These are phyloP conservation scores for Odontophorus gujanensis DNA, from an alignment of 2,113 vertebrate species.

Conservation along the genomic window DNA sequence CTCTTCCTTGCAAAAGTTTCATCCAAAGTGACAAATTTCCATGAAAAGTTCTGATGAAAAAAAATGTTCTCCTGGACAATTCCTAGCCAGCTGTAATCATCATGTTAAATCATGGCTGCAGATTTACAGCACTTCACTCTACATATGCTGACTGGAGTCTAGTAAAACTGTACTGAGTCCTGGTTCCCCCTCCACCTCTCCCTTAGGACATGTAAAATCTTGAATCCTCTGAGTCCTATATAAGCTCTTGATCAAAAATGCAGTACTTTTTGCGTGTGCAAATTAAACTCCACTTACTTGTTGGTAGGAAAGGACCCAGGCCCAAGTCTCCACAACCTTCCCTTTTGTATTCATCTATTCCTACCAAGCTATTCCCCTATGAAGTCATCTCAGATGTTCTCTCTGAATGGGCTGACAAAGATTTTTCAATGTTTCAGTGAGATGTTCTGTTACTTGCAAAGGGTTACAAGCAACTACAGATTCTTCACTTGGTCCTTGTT, in stretches of 20 bases:
- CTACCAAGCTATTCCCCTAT: neutral
- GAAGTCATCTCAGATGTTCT: neutral
- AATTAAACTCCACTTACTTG: neutral
- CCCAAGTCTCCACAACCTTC: neutral
- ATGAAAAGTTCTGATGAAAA: slow-evolving; percentile 44
- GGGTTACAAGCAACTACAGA: slow-evolving; percentile 15
- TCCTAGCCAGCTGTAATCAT: slow-evolving; percentile 56
- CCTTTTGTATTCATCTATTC: neutral
- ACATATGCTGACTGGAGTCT: slow-evolving; percentile 27
- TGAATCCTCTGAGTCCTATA: slow-evolving; percentile 5
- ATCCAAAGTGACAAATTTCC: slow-evolving; percentile 45
- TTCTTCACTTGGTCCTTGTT: neutral
- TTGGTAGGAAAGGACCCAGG: neutral
- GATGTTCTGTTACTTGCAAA: neutral
- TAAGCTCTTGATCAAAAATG: slow-evolving; percentile 22
- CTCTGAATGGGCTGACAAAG: neutral
- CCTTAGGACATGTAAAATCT: slow-evolving; percentile 12
- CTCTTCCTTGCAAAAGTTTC: slow-evolving; percentile 35
- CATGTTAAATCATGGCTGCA: neutral
- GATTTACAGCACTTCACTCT: slow-evolving; percentile 2
- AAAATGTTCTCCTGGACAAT: slow-evolving; percentile 48
- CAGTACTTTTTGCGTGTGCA: neutral
- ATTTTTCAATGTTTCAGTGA: neutral
- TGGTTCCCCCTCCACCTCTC: slow-evolving; percentile 37
- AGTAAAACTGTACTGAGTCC: slow-evolving; percentile 40